phyloP scores from a whole-genome alignment of 2,797 vertebrate genomes.

The Sebastes taczanowskii region DNA sequence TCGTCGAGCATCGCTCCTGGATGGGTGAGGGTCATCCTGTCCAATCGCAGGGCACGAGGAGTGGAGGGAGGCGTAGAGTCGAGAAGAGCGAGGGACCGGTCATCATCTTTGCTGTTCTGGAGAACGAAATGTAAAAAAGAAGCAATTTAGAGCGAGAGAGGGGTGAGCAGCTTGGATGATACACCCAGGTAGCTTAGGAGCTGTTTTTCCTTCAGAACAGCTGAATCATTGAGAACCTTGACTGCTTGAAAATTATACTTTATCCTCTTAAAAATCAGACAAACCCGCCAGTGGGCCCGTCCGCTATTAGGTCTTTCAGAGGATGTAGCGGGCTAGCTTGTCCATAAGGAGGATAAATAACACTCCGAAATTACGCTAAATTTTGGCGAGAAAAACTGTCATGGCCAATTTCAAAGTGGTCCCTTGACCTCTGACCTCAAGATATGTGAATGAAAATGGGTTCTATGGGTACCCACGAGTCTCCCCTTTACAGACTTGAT shows the following conservation, averaged over 20 bases:
- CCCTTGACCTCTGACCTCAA: too few species aligned
- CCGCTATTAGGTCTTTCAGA: too few species aligned
- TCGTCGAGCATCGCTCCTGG: conserved; percentile 88
- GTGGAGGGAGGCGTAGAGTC: conserved; percentile 89
- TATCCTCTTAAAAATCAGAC: neutral
- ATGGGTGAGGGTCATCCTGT: conserved; percentile 91
- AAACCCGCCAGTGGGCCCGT: too few species aligned
- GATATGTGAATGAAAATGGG: too few species aligned
- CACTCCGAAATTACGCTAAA: too few species aligned
- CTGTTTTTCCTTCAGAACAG: neutral
- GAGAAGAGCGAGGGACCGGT: conserved; percentile 87
- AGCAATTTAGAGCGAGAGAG: neutral
- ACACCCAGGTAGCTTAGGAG: too few species aligned
- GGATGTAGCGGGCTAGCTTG: too few species aligned
- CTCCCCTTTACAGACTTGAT: too few species aligned
- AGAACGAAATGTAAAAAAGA: neutral
- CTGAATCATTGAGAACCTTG: neutral
- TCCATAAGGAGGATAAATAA: too few species aligned
- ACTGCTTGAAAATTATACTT: neutral
- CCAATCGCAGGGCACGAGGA: conserved; percentile 88
- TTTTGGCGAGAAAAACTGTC: too few species aligned
- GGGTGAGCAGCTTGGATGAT: neutral
- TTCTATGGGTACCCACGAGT: too few species aligned
- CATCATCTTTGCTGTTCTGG: conserved; percentile 91
- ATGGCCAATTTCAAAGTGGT: too few species aligned